phyloP scores from a whole-genome alignment of 2,113 vertebrate species.

The Apteryx owenii region DNA sequence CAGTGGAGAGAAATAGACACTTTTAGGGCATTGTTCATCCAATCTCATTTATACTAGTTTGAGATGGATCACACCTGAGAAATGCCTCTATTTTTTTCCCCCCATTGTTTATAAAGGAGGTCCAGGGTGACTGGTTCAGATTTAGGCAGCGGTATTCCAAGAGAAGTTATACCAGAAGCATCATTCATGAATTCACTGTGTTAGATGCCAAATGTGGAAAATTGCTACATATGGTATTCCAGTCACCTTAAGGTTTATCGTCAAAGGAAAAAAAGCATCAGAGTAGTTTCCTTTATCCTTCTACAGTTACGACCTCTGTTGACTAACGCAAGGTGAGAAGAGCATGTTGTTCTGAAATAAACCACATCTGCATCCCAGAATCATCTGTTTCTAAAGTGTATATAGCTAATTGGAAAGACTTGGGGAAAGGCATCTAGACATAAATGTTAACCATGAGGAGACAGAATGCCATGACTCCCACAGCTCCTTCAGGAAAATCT shows the following conservation, averaged over 20 bases:
- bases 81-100: neutral
- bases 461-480: neutral
- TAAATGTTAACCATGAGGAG: neutral
- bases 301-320: neutral
- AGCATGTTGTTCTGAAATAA: neutral
- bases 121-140: neutral
- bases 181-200: neutral
- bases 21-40: neutral
- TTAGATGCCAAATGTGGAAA: neutral
- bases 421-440: neutral
- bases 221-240: neutral
- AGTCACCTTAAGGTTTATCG: neutral
- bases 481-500: neutral
- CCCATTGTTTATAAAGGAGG: neutral
- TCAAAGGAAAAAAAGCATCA: neutral
- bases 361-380: neutral
- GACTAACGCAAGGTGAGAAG: neutral
- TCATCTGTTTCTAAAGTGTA: neutral
- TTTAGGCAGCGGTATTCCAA: neutral
- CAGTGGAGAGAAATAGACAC: neutral
- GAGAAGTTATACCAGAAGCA: neutral
- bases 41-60: neutral
- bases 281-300: neutral
- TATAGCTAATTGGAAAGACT: neutral
- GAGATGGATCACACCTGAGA: neutral